Evolutionary conservation across 2,113 vertebrate species (phyloP).

Genomic region (Alces alces): DNA sequence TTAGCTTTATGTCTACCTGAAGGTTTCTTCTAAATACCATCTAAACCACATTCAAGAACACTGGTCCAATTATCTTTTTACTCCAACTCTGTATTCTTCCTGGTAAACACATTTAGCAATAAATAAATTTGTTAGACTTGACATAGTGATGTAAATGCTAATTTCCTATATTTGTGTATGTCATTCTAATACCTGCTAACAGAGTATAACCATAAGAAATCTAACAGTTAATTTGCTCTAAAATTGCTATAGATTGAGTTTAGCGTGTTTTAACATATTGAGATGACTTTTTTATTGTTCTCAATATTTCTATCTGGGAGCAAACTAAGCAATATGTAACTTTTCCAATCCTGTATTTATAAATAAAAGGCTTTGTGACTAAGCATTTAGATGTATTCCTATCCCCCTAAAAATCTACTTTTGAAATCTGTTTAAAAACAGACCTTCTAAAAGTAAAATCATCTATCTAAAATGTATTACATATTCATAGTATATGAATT

Average conservation of each 20-base stretch:
- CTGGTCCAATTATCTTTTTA: not conserved
- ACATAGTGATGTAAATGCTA: not conserved
- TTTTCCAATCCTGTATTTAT: slow-evolving; percentile 9
- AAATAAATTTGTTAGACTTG: not conserved
- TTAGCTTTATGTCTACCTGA: not conserved
- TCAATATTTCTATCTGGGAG: not conserved
- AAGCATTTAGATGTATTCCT: not conserved
- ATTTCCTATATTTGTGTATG: not conserved
- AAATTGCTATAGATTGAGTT: not conserved
- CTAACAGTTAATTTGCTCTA: not conserved
- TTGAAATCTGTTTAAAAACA: slow-evolving; percentile 18
- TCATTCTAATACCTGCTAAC: not conserved
- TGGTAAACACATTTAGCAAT: not conserved
- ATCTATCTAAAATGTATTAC: not conserved
- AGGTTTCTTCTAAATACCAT: not conserved
- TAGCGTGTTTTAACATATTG: not conserved
- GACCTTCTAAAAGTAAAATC: slow-evolving; percentile 3
- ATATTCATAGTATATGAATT: not conserved
- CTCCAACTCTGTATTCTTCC: not conserved
- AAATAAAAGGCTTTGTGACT: slow-evolving; percentile 18
- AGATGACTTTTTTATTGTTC: slow-evolving; percentile 13
- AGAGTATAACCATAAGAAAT: not conserved
- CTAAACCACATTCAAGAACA: not conserved
- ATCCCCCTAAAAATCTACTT: not conserved
- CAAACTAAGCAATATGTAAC: slow-evolving; percentile 9